Percentiles rank a stretch among this genome's conserved stretches.
Evolutionary conservation across 2,113 vertebrate species (phyloP).

Genomic region (Capreolus pygargus): DNA sequence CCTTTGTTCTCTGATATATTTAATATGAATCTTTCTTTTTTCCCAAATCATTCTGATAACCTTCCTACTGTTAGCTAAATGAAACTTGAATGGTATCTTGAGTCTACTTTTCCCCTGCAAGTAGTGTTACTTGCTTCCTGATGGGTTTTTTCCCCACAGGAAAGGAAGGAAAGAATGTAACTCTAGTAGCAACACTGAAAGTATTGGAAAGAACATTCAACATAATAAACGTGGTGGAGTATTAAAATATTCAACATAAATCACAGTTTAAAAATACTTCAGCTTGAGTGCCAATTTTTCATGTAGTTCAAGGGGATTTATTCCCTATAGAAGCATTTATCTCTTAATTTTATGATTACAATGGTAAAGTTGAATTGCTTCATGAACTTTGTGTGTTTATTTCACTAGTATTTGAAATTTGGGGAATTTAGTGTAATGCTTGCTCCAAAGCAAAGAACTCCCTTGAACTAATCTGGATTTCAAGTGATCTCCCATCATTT

Average conservation of each 20-base stretch:
- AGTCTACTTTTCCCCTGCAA: background rate
- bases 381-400: background rate
- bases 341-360: conserved; percentile 26
- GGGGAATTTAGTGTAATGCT: background rate
- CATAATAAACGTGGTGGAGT: background rate
- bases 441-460: background rate
- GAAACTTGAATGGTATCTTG: background rate
- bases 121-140: background rate
- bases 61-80: background rate
- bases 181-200: background rate
- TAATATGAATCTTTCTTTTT: background rate
- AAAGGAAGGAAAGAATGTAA: background rate
- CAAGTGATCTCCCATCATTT: background rate
- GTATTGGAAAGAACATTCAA: background rate
- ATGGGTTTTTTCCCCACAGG: background rate
- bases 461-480: background rate
- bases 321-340: background rate
- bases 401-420: background rate
- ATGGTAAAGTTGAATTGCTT: background rate
- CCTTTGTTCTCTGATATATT: background rate
- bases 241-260: background rate
- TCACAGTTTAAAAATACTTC: background rate
- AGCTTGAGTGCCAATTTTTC: background rate
- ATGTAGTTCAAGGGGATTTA: background rate
- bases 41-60: background rate